phyloP scores from a whole-genome alignment of 2,888 invertebrate species.

The Drepanosiphum platanoidis region DNA sequence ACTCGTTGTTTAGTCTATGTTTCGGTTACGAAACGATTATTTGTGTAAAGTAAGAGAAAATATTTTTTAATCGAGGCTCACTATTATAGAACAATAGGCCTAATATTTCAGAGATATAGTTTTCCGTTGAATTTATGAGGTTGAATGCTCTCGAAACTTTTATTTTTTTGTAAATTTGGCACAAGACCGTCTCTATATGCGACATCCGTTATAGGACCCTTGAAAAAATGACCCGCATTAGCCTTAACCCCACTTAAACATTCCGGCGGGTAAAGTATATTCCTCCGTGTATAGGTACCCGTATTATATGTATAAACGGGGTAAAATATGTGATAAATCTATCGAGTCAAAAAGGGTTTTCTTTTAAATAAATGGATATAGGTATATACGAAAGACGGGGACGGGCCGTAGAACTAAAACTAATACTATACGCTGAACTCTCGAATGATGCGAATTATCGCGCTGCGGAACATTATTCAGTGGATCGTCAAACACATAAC shows the following conservation, averaged over 20 bases:
- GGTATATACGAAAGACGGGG: background rate
- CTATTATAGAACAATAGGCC: no score
- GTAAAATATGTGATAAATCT: slow-evolving; percentile 30
- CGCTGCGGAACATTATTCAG: background rate
- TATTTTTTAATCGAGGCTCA: no score
- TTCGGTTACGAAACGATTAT: no score
- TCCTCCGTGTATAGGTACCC: background rate
- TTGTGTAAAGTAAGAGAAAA: no score
- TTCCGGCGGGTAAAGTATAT: slow-evolving; percentile 1
- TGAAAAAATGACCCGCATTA: slow-evolving; percentile 56
- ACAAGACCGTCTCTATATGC: slow-evolving; percentile 12
- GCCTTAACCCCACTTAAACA: slow-evolving; percentile 50
- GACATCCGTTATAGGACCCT: slow-evolving; percentile 32
- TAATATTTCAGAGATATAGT: background rate
- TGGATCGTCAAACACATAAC: no score
- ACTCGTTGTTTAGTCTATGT: no score
- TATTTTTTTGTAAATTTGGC: slow-evolving; percentile 45
- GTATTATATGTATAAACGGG: background rate
- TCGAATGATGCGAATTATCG: background rate
- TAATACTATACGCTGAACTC: background rate
- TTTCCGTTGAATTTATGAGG: background rate
- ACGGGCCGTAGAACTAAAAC: background rate
- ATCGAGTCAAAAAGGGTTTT: background rate
- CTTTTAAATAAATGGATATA: no score
- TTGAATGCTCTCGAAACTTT: slow-evolving; percentile 21